Evolutionary conservation across 2,113 vertebrate genomes (phyloP).

Genomic region (Peromyscus polionotus): DNA sequence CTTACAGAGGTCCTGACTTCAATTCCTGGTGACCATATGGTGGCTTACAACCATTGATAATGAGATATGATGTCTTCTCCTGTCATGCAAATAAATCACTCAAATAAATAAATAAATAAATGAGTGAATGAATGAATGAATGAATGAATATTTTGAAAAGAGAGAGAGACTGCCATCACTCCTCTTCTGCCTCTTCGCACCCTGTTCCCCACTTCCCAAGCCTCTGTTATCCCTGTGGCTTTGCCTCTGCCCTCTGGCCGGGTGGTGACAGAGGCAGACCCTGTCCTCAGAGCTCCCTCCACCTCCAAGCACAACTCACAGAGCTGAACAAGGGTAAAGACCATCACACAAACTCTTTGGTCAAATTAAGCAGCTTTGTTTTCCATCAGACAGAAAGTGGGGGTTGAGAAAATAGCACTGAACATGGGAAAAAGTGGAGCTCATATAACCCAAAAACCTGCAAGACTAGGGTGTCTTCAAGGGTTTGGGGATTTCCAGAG

Average conservation of each 20-base stretch:
- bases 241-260: neutral
- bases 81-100: too few relatives aligned
- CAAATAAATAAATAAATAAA: too few relatives aligned
- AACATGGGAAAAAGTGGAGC: neutral
- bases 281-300: neutral
- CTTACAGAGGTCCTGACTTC: too few relatives aligned
- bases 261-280: neutral
- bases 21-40: too few relatives aligned
- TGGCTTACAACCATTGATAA: too few relatives aligned
- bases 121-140: too few relatives aligned
- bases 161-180: too few relatives aligned
- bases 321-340: neutral
- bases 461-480: neutral
- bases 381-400: neutral
- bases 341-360: neutral
- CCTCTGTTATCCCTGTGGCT: neutral
- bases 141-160: too few relatives aligned
- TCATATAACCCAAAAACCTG: neutral
- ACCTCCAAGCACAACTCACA: neutral
- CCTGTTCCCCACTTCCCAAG: too few relatives aligned
- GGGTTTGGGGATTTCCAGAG: neutral
- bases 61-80: too few relatives aligned
- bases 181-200: neutral
- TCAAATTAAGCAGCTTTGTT: neutral
- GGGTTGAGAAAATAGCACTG: neutral